Evolutionary conservation across 2,113 vertebrate genomes (phyloP).

Genomic region (Daphoenositta chrysoptera): DNA sequence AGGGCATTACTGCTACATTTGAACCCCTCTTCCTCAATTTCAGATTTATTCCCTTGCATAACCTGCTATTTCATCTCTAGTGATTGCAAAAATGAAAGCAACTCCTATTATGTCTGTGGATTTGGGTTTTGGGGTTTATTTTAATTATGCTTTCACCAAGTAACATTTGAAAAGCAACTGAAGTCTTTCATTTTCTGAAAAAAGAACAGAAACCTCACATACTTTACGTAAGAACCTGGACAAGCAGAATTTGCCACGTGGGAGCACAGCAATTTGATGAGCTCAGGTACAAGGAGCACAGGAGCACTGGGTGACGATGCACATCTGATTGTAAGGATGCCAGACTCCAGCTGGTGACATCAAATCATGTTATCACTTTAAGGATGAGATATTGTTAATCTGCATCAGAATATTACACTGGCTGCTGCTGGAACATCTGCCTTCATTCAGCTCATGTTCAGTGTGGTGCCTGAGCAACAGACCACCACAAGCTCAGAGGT

Average conservation of each 20-base stretch:
- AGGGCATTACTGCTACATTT: not conserved
- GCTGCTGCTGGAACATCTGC: not conserved
- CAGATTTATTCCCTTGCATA: not conserved
- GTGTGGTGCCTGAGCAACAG: not conserved
- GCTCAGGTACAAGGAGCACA: not conserved
- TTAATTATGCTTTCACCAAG: not conserved
- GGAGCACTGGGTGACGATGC: not conserved
- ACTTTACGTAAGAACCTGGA: not conserved
- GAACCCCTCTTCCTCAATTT: not conserved
- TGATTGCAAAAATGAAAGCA: not conserved
- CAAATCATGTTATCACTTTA: not conserved
- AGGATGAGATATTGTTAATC: not conserved
- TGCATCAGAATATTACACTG: not conserved
- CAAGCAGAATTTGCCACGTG: not conserved
- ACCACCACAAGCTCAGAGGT: not conserved
- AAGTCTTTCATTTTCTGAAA: not conserved
- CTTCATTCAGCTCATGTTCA: not conserved
- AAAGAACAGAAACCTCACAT: not conserved
- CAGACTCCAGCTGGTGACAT: not conserved
- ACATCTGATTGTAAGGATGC: not conserved
- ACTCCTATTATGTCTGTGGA: not conserved
- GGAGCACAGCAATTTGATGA: not conserved
- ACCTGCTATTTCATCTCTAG: not conserved
- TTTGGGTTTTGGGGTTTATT: accelerated
- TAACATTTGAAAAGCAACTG: not conserved